Base-by-base conservation (phyloP, 2,888 invertebrate species). In the Apocheima hispidaria region DNA sequence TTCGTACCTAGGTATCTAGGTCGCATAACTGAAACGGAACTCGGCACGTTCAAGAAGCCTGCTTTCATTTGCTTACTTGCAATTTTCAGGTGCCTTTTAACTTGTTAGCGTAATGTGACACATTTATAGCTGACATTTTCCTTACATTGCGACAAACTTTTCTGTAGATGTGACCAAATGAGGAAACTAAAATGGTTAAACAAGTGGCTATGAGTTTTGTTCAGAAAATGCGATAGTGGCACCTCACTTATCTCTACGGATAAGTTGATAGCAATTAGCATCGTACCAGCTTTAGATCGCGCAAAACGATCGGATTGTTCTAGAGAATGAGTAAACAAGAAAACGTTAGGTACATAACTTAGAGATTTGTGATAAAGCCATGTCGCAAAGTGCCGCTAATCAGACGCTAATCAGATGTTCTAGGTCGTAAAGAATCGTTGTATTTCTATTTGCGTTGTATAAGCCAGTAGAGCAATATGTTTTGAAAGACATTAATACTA, bases 341-440 rank as follows among this genome's bases (percentile, higher is more conserved):
- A 16, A 46, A 33, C 4, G 28, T 44, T 28, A 26, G 1, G 4
- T 23, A 21, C 12, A 9, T 26, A 1, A 9, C 20, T 26, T 9
- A 38, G n/a, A 50, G 28, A 51, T 38, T 23, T 26, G 23, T 36
- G 12, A 33, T 30, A 38, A 38, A 46, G 53, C 18, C 52, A 38
- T 55, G 59, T 68, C 60, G 40, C 54, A 60, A 71, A 35, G 72
- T 68, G 74, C n/a, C n/a, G n/a, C 66, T 80, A 80, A 81, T 69
- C 41, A 68, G n/a, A 23, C 57, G 79, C 65, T 76, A 77, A 78
- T 44, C 49, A 66, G 50, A 44, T 53, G 14, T 66, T 71, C 65
- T 75, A 62, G 79, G 78, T 70, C 77, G n/a, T 14, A 20, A 26
- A 33, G 9, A 6, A 18, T 36, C 12, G 36, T 21, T 38, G 28